phyloP scores from a whole-genome alignment of 2,113 vertebrate species.

The Lophius piscatorius region DNA sequence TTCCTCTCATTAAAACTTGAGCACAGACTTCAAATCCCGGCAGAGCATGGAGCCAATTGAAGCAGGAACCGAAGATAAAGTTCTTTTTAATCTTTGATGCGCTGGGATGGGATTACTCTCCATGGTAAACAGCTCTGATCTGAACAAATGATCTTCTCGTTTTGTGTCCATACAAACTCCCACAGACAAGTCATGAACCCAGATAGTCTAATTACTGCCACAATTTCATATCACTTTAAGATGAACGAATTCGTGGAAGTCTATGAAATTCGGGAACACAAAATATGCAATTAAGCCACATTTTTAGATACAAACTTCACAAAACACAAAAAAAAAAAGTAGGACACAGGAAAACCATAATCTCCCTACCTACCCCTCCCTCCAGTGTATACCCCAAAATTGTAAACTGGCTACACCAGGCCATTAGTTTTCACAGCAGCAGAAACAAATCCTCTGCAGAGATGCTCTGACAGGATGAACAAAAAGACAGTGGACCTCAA shows the following conservation, averaged over 20 bases:
- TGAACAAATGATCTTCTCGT: conserved; percentile 13
- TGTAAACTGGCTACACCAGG: too few relatives aligned
- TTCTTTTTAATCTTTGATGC: conserved; percentile 35
- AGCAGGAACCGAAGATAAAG: too few relatives aligned
- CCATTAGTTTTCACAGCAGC: not conserved
- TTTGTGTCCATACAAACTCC: conserved; percentile 18
- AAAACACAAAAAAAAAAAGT: not conserved
- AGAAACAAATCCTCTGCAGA: not conserved
- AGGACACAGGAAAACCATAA: not conserved
- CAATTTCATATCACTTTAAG: not conserved
- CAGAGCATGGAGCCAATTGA: too few relatives aligned
- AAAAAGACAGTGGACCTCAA: conserved; percentile 32
- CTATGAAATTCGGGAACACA: conserved; percentile 2
- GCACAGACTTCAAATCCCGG: conserved; percentile 35
- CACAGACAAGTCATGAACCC: conserved; percentile 6
- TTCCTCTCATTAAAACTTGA: conserved; percentile 10
- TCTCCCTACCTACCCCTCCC: not conserved
- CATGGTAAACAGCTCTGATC: conserved; percentile 22
- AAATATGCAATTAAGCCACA: conserved; percentile 3
- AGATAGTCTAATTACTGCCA: not conserved
- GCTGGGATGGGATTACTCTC: conserved; percentile 22
- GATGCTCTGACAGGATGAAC: conserved; percentile 28
- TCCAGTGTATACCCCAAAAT: conserved; percentile 7
- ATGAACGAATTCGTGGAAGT: not conserved
- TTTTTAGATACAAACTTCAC: not conserved